A percentile compares a stretch with the other conserved stretches of the same genome.
Evolutionary conservation across 2,113 vertebrate species (phyloP).

Genomic region (Sylvia atricapilla): DNA sequence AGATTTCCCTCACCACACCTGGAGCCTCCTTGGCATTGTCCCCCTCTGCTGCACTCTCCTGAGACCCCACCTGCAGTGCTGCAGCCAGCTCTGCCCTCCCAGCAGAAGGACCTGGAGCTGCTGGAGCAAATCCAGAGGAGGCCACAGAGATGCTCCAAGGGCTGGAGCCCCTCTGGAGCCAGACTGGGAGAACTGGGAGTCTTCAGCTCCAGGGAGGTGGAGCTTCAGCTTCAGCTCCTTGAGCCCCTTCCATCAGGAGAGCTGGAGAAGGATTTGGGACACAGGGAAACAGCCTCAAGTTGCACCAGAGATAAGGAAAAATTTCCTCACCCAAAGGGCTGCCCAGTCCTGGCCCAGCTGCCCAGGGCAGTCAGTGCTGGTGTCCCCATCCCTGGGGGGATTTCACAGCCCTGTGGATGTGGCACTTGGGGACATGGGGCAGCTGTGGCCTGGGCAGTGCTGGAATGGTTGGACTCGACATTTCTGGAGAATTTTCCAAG

Average conservation of each 20-base stretch:
- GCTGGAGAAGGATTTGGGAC: not conserved
- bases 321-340: not conserved
- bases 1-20: not conserved
- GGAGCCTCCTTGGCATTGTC: not conserved
- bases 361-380: not conserved
- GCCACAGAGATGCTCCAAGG: not conserved
- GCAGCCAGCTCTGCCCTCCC: not conserved
- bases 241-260: not conserved
- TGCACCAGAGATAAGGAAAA: not conserved
- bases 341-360: not conserved
- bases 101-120: not conserved
- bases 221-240: too few relatives aligned
- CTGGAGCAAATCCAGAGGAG: not conserved
- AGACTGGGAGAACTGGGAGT: not conserved
- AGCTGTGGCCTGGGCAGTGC: not conserved
- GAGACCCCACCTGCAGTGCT: not conserved
- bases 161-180: not conserved
- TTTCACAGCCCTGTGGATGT: not conserved
- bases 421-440: accelerated
- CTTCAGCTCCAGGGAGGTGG: not conserved
- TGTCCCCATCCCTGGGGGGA: not conserved
- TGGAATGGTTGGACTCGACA: accelerated
- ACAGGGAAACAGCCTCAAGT: not conserved
- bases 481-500: not conserved
- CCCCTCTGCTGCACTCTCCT: not conserved